Evolutionary conservation across 2,113 vertebrate species (phyloP), one percentile per base, ranked within the genome.

Genomic region (Scophthalmus maximus): DNA sequence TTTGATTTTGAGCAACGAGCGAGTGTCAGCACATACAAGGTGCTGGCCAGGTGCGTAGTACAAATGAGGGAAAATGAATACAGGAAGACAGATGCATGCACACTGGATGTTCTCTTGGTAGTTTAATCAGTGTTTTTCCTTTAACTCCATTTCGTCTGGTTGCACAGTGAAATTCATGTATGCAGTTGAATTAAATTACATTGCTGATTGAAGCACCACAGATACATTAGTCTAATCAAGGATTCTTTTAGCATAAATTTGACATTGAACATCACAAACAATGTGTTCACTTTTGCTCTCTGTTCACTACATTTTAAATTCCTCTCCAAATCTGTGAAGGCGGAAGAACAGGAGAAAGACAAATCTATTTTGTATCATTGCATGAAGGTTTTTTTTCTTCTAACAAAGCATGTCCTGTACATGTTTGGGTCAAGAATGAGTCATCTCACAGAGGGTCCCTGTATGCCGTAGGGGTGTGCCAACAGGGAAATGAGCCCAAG

Each of bases 401-500:
- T 30, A 20, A 34, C 7, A 20, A 3, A 44, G 6, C 15, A 59
- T 47, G 3, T 52, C 44, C 34, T 32, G 3, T 17, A 6, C 34
- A 49, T 61, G 46, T 57, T 73, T 57, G 55, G 87, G 74, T 82
- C 72, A 80, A 18, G 25, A 38, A 57, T 22, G 74, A 84, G 83
- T 79, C 64, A 82, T 83, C 40, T 74, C 81, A 72, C 74, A 81
- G 77, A 81, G 57, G 67, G 55, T n/a, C 76, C 46, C 75, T 36
- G 17, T 59, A 8, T 80, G 51, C 76, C 76, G 80, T 63, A 60
- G 47, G 29, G 60, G 52, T 65, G 34, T 61, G 75, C 78, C 81
- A 84, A 78, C 61, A 72, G 80, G 84, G 80, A 83, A 30, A 73
- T 29, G 59, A 82, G 71, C 63, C 74, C 68, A 79, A 82, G 85